These are phyloP conservation scores for Venusia cambrica DNA, from an alignment of 2,888 invertebrate species.

Conservation along the genomic window DNA sequence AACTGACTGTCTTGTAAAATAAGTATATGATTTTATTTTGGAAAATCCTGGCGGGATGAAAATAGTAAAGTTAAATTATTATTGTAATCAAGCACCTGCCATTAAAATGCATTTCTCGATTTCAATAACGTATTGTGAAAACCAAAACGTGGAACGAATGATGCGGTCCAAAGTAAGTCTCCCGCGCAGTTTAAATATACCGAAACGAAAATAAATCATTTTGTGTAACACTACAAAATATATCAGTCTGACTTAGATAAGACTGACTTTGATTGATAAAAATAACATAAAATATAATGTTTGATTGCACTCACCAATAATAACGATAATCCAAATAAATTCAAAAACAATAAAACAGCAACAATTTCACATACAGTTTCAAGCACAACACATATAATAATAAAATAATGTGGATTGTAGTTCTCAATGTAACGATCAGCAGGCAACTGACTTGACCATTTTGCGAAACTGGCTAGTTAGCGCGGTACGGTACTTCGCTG, in stretches of 20 bases:
- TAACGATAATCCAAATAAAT: conserved; percentile 14
- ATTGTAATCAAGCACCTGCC: too few species aligned
- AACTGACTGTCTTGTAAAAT: too few species aligned
- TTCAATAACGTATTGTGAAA: too few species aligned
- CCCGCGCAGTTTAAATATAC: too few species aligned
- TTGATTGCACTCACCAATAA: conserved; percentile 19
- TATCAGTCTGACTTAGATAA: background rate
- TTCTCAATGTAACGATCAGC: conserved; percentile 36
- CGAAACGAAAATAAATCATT: too few species aligned
- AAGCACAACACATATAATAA: conserved; percentile 5
- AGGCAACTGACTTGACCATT: conserved; percentile 47
- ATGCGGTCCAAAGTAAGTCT: too few species aligned
- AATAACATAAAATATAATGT: conserved; percentile 6
- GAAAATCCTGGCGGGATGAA: too few species aligned
- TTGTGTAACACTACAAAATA: too few species aligned
- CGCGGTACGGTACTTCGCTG: conserved; percentile 28
- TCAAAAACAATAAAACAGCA: conserved; percentile 5
- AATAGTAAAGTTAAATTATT: too few species aligned
- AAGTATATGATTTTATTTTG: too few species aligned
- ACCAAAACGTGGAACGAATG: too few species aligned
- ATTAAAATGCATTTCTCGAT: too few species aligned
- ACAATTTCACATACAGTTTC: conserved; percentile 5
- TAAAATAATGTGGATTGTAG: conserved; percentile 18
- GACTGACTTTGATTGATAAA: background rate
- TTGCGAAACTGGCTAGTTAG: conserved; percentile 37